Percentiles rank a stretch among this genome's conserved stretches.
These are phyloP conservation scores for Meleagris gallopavo DNA, from an alignment of 2,113 vertebrate species.

Conservation along the genomic window DNA sequence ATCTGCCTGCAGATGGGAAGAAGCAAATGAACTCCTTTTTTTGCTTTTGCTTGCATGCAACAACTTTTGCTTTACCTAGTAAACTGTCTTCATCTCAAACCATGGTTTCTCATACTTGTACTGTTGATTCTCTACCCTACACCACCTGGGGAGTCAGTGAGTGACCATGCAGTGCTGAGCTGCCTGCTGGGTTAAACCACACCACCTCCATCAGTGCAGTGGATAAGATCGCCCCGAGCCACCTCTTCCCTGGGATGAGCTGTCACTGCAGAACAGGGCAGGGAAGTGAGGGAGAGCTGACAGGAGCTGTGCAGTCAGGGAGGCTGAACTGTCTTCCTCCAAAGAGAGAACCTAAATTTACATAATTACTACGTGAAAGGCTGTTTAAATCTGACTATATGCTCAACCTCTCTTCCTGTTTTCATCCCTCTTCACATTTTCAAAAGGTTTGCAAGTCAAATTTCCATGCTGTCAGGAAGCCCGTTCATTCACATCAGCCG, in stretches of 20 bases:
- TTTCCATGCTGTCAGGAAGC: background rate
- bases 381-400: background rate
- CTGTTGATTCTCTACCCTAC: background rate
- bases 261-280: background rate
- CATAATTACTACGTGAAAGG: background rate
- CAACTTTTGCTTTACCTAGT: no score
- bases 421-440: background rate
- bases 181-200: background rate
- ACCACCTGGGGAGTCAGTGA: background rate
- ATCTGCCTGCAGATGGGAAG: no score
- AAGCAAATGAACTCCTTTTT: no score
- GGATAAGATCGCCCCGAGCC: background rate
- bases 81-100: background rate
- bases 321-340: background rate
- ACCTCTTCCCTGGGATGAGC: background rate
- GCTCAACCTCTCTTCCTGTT: background rate
- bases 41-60: no score
- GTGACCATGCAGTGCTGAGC: background rate
- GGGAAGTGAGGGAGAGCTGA: background rate
- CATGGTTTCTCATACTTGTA: background rate
- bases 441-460: fast-evolving
- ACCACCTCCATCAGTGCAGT: background rate
- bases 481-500: background rate
- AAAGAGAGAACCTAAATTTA: background rate
- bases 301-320: background rate